Evolutionary conservation across 1,140 invertebrate genomes (phyloP).

Genomic region (Sminthurides bifidus): DNA sequence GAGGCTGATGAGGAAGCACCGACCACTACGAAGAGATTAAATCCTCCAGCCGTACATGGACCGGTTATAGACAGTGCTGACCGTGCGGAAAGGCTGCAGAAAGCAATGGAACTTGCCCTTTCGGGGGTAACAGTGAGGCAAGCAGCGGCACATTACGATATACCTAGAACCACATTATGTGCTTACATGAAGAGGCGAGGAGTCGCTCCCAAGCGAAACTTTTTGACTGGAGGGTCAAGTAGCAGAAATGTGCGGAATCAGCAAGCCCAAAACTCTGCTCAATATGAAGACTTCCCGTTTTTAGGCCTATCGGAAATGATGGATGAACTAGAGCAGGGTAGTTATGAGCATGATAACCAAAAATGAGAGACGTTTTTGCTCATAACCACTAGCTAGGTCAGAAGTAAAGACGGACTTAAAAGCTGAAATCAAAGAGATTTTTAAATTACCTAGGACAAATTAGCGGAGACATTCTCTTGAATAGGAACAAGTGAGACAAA

Average conservation of each 20-base stretch:
- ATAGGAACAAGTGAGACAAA: too few relatives aligned
- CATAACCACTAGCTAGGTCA: too few relatives aligned
- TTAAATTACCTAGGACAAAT: too few relatives aligned
- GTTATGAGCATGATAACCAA: slow-evolving; percentile 1
- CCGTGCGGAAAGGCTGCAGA: slow-evolving; percentile 25
- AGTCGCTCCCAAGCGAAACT: slow-evolving; percentile 21
- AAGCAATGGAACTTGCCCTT: slow-evolving; percentile 28
- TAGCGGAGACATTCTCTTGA: too few relatives aligned
- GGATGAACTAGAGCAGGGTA: slow-evolving; percentile 20
- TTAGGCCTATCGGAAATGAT: slow-evolving; percentile 29
- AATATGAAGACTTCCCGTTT: slow-evolving; percentile 28
- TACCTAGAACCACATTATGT: slow-evolving; percentile 30
- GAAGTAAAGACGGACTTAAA: too few relatives aligned
- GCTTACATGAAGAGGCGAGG: slow-evolving; percentile 31
- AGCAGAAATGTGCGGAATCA: neutral
- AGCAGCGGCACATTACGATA: slow-evolving; percentile 27
- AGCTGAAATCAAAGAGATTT: too few relatives aligned
- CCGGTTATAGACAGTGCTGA: slow-evolving; percentile 11
- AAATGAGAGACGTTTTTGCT: too few relatives aligned
- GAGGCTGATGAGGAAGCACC: neutral
- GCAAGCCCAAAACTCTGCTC: slow-evolving; percentile 8
- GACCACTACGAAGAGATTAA: neutral
- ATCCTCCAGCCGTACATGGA: neutral
- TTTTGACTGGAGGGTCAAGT: slow-evolving; percentile 5
- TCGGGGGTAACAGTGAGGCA: slow-evolving; percentile 30